Percentiles rank a stretch among this genome's conserved stretches.
These are phyloP conservation scores for Hycleus phaleratus DNA, from an alignment of 1,140 invertebrate species.

Conservation along the genomic window DNA sequence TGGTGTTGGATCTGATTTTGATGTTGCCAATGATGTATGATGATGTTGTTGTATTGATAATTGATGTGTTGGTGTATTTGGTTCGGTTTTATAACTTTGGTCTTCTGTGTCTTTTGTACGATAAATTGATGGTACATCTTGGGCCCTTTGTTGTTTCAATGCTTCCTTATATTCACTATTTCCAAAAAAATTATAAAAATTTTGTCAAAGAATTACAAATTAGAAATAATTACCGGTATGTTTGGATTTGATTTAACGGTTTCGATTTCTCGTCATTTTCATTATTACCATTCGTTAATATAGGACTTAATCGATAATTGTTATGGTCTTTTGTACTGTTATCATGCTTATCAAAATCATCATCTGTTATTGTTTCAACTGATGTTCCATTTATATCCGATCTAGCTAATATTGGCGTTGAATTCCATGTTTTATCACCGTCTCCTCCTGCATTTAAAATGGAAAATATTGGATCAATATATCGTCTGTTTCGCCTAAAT, in stretches of 20 bases:
- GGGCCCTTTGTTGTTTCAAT: constrained; percentile 69
- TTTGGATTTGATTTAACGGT: constrained; percentile 68
- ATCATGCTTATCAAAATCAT: constrained; percentile 37
- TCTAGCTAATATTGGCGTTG: constrained; percentile 44
- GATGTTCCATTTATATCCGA: constrained; percentile 41
- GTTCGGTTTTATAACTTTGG: constrained; percentile 39
- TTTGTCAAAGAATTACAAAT: background rate
- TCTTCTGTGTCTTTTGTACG: constrained; percentile 48
- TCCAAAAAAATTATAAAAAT: background rate
- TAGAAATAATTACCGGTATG: constrained; percentile 60
- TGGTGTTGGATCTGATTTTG: constrained; percentile 39
- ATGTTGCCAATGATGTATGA: constrained; percentile 35
- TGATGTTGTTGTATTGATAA: constrained; percentile 5
- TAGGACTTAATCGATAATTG: constrained; percentile 27
- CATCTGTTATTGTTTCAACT: constrained; percentile 14
- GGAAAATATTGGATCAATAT: too few species aligned
- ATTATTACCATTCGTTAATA: constrained; percentile 34
- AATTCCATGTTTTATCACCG: constrained; percentile 34
- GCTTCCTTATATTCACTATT: constrained; percentile 80
- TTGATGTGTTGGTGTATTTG: constrained; percentile 40
- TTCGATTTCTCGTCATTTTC: constrained; percentile 57
- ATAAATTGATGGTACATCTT: constrained; percentile 64
- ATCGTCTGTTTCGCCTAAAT: too few species aligned
- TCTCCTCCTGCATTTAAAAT: too few species aligned
- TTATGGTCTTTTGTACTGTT: too few species aligned